phyloP scores from a whole-genome alignment of 2,113 vertebrate genomes.

The Vulpes lagopus region DNA sequence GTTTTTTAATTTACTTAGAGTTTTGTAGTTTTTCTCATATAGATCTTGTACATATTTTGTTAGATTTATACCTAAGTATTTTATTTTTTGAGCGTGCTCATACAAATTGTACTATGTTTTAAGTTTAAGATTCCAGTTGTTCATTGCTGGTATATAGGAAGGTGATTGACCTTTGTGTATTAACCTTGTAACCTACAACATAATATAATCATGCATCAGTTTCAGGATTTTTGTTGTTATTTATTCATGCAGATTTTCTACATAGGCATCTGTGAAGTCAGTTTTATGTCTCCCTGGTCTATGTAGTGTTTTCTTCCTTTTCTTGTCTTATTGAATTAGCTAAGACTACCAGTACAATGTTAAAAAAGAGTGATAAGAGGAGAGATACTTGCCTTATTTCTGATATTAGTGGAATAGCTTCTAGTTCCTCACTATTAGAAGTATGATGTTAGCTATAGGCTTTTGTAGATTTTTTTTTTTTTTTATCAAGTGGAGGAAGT shows the following conservation, averaged over 20 bases:
- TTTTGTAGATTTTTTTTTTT: neutral
- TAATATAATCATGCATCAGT: neutral
- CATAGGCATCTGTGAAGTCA: neutral
- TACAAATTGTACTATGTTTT: neutral
- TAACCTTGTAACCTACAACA: neutral
- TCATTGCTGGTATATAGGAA: neutral
- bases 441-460: neutral
- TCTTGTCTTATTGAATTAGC: neutral
- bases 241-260: neutral
- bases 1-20: neutral
- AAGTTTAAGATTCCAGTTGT: neutral
- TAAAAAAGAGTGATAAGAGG: neutral
- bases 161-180: neutral
- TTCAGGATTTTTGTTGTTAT: neutral
- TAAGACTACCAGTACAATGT: neutral
- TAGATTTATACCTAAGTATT: neutral
- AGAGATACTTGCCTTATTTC: neutral
- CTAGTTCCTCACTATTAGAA: neutral
- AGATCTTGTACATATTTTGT: neutral
- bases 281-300: neutral
- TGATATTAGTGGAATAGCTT: neutral
- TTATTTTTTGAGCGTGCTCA: neutral
- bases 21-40: neutral
- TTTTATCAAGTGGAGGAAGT: neutral
- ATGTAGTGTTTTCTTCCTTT: neutral